Evolutionary conservation across 2,113 vertebrate species (phyloP).

Genomic region (Atrichornis clamosus): DNA sequence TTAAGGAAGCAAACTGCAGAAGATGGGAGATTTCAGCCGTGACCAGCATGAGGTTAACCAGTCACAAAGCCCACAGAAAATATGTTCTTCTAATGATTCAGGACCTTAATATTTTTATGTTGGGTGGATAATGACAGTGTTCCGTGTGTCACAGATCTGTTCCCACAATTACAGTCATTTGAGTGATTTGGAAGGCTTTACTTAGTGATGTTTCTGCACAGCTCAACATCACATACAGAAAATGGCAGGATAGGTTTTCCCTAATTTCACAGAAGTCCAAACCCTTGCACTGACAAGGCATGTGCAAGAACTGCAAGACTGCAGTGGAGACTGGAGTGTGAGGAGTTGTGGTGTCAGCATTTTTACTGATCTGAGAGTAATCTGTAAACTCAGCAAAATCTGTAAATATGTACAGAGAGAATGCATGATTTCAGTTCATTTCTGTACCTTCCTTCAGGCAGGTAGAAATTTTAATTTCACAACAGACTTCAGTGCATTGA

Average conservation of each 20-base stretch:
- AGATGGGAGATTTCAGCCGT: neutral
- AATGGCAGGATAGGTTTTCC: neutral
- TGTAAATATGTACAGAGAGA: neutral
- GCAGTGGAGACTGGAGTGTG: neutral
- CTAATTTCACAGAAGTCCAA: neutral
- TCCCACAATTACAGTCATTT: neutral
- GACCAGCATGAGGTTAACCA: neutral
- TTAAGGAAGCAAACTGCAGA: neutral
- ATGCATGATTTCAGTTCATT: neutral
- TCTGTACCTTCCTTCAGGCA: neutral
- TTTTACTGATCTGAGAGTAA: neutral
- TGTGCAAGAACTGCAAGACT: neutral
- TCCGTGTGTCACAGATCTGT: neutral
- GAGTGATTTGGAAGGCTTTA: neutral
- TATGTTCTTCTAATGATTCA: neutral
- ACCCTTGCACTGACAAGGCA: neutral
- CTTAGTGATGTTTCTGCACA: neutral
- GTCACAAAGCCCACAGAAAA: neutral
- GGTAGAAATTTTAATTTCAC: neutral
- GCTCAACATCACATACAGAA: neutral
- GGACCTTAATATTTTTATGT: neutral
- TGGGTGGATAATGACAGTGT: neutral
- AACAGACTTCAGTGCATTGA: rapidly evolving
- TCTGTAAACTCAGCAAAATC: neutral
- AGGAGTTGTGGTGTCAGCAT: neutral